Evolutionary conservation across 2,888 invertebrate genomes (phyloP).

Genomic region (Petrolisthes cinctipes): DNA sequence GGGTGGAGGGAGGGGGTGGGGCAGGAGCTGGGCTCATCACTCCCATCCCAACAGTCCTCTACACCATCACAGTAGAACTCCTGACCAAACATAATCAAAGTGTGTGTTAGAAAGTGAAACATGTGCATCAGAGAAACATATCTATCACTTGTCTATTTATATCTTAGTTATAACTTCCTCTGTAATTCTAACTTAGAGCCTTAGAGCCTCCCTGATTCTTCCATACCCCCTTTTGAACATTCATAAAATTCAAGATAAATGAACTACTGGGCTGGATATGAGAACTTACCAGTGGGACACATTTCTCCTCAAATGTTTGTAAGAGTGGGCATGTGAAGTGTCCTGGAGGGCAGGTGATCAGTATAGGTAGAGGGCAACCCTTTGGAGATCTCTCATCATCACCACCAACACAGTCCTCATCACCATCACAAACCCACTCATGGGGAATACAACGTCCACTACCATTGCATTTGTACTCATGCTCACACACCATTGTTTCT

Average conservation of each 20-base stretch:
- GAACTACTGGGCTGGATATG: no score
- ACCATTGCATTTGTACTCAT: conserved; percentile 76
- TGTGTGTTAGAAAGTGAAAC: background rate
- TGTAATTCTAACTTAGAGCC: no score
- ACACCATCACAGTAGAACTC: conserved; percentile 78
- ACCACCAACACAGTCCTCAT: conserved; percentile 82
- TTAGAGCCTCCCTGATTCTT: no score
- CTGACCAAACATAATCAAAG: conserved; percentile 67
- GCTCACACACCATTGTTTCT: conserved; percentile 60
- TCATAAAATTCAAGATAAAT: no score
- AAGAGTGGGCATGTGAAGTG: conserved; percentile 61
- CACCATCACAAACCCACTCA: conserved; percentile 85
- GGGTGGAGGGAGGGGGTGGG: conserved; percentile 27
- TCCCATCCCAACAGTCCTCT: conserved; percentile 80
- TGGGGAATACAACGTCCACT: conserved; percentile 82
- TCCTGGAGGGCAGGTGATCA: conserved; percentile 39
- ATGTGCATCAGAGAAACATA: no score
- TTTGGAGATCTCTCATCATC: conserved; percentile 51
- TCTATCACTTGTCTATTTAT: no score
- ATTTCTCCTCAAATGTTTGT: conserved; percentile 50
- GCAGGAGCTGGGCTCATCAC: conserved; percentile 70
- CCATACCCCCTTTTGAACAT: no score
- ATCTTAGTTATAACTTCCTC: no score
- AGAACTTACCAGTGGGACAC: conserved; percentile 50
- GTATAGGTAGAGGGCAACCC: conserved; percentile 38